Evolutionary conservation across 1,140 invertebrate genomes (phyloP), one percentile per base, ranked within the genome.

Genomic region (Drosophila jambulina): DNA sequence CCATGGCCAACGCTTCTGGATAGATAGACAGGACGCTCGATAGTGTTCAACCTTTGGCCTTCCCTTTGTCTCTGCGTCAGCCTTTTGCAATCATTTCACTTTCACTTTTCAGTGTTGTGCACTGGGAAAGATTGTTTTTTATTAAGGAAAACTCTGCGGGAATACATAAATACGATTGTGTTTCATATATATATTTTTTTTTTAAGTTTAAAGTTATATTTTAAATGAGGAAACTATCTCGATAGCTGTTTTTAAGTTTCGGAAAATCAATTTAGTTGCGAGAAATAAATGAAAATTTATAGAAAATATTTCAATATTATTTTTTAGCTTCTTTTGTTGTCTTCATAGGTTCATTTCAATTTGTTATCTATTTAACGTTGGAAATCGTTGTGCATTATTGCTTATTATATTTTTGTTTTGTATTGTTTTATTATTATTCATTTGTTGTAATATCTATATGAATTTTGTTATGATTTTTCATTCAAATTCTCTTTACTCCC

Each of bases 61-160:
- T 72, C 9, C 58, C 64, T 78, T 76, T 76, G 75, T 68, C 71
- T 58, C 61, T 60, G 48, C 63, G 63, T 60, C 84, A 78, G 75
- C 70, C 80, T 80, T 72, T 82, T 65, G 56, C 59, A 69, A 84
- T 75, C 71, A 45, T 78, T 88, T 69, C 75, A 85, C 84, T 88
- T 63, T 88, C 56, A 38, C 34, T 61, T 86, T 78, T 83, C 25
- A 68, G 43, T 71, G 27, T 45, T 51, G 25, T 8, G 12, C 67
- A 56, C 63, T 29, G 36, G 1, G 10, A 13, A 15, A 46, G 62
- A 63, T 10, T 1, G 0, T 4, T 0, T 19, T 15, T 10, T 43
- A 19, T 17, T 10, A 38, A 7, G 1, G 3, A 19, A 32, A 19
- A 17, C 12, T 17, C 4, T 23, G 3, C 1, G 4, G 6, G 38